Conservation (phyloP, 92 coral and sea anemone species). For the Isaurus tuberculatus region DNA sequence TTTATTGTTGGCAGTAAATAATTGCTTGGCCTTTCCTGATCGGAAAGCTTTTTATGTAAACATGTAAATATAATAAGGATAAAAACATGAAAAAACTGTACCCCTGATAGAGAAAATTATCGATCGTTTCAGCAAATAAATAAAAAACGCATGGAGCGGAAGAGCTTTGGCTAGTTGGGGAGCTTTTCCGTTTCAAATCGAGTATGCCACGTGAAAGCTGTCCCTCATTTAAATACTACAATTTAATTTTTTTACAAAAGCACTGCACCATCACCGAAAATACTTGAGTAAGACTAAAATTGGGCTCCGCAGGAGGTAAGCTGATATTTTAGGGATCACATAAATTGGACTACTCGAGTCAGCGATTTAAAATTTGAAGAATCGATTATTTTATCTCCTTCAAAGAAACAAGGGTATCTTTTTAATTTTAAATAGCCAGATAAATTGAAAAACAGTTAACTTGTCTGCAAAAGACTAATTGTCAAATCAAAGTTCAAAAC, state of each 20-base stretch:
- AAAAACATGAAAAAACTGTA: constrained; percentile 4
- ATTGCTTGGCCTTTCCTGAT: neutral
- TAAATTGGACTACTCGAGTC: neutral
- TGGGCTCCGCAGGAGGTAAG: neutral
- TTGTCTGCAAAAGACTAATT: too few relatives aligned
- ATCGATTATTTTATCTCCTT: neutral
- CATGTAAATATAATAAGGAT: neutral
- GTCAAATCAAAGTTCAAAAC: too few relatives aligned
- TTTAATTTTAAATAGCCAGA: too few relatives aligned
- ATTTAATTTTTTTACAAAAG: neutral
- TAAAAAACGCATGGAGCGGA: neutral
- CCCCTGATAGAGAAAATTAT: neutral
- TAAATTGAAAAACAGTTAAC: too few relatives aligned
- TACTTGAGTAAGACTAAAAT: neutral
- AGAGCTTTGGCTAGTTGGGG: neutral
- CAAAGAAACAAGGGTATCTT: too few relatives aligned
- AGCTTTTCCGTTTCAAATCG: neutral
- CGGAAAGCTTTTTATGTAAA: neutral
- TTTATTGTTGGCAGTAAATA: constrained; percentile 9
- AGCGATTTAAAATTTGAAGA: neutral
- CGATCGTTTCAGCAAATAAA: constrained; percentile 1
- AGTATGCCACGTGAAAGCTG: neutral
- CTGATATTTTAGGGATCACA: neutral
- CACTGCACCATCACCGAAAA: neutral
- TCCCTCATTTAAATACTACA: neutral